Evolutionary conservation across 1,140 invertebrate genomes (phyloP).

Genomic region (Cherax destructor): DNA sequence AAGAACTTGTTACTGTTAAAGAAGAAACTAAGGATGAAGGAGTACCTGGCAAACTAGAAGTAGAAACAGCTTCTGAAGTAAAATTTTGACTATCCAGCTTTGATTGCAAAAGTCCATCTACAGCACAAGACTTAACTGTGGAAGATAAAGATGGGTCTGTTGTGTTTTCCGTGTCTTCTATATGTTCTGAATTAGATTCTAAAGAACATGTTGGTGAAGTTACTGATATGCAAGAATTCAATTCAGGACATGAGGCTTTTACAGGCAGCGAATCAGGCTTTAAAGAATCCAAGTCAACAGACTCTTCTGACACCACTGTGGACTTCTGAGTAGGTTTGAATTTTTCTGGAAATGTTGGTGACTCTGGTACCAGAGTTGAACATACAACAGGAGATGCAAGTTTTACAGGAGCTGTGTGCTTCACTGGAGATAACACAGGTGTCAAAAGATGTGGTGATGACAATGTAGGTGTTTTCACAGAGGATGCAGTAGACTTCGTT

Average conservation of each 20-base stretch:
- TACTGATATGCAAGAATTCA: not conserved
- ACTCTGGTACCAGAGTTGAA: no score
- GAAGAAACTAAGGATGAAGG: slow-evolving; percentile 17
- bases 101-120: not conserved
- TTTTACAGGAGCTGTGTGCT: not conserved
- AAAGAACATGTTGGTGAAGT: slow-evolving; percentile 18
- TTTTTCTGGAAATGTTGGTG: not conserved
- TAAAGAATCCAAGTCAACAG: slow-evolving; percentile 1
- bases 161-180: slow-evolving; percentile 1
- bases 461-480: slow-evolving; percentile 7
- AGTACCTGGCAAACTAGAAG: slow-evolving; percentile 3
- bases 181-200: slow-evolving; percentile 7
- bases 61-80: not conserved
- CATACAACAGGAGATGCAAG: not conserved
- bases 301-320: not conserved
- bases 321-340: slow-evolving; percentile 7
- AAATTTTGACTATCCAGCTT: slow-evolving; percentile 9
- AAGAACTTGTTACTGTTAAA: slow-evolving; percentile 10
- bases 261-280: not conserved
- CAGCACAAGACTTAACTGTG: slow-evolving; percentile 7
- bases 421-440: not conserved
- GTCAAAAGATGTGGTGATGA: not conserved
- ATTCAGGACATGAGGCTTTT: not conserved
- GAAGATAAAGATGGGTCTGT: slow-evolving; percentile 14
- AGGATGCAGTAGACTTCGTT: not conserved